Evolutionary conservation across 2,797 vertebrate species (phyloP).

Genomic region (Cyprinella venusta): DNA sequence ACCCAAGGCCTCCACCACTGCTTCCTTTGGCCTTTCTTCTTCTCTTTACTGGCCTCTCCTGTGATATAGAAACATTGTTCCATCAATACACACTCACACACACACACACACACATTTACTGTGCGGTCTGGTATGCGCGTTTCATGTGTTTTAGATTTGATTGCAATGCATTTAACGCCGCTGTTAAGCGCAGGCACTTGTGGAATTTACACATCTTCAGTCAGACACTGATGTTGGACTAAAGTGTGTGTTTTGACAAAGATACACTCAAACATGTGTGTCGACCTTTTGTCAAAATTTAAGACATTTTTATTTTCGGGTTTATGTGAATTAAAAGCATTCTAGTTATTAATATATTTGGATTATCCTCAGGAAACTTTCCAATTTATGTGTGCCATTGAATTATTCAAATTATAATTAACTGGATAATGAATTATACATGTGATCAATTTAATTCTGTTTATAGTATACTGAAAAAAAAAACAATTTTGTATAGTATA

Average conservation of each 20-base stretch:
- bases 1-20: constrained; percentile 98
- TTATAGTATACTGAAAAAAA: background rate
- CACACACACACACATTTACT: constrained; percentile 11
- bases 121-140: constrained; percentile 38
- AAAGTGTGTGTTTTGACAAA: background rate
- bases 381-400: background rate
- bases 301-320: background rate
- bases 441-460: background rate
- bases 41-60: constrained; percentile 86
- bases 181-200: constrained; percentile 54
- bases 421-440: background rate
- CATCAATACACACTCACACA: constrained; percentile 19
- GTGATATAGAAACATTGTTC: constrained; percentile 59
- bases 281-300: too few species aligned
- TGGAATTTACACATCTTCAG: constrained; percentile 50
- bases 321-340: background rate
- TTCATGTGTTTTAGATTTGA: constrained; percentile 59
- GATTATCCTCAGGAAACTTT: background rate
- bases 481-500: too few species aligned
- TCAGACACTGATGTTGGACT: background rate
- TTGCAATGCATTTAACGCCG: constrained; percentile 56
- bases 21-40: constrained; percentile 87
- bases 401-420: background rate
- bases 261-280: background rate
- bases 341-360: background rate